These are phyloP conservation scores for Macroramphosus scolopax DNA, from an alignment of 2,797 vertebrate genomes.

Conservation along the genomic window DNA sequence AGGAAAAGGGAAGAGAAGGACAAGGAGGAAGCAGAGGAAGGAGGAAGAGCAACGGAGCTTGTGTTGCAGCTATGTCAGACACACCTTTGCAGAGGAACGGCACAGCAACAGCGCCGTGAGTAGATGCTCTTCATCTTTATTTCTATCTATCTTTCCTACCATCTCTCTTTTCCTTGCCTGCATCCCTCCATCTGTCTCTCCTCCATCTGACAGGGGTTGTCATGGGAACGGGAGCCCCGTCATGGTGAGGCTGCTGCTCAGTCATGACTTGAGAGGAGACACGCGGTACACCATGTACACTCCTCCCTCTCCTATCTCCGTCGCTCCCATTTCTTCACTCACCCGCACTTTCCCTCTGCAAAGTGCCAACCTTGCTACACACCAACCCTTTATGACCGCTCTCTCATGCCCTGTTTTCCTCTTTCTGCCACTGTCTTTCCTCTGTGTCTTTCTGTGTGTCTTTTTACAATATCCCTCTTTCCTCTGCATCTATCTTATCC, in stretches of 20 bases:
- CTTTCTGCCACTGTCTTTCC: not conserved
- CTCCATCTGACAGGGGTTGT: constrained; percentile 74
- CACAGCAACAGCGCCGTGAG: constrained; percentile 59
- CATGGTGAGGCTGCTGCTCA: constrained; percentile 73
- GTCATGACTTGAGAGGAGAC: constrained; percentile 72
- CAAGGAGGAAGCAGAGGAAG: constrained; percentile 9
- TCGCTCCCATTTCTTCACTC: not conserved
- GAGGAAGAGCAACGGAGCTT: constrained; percentile 25
- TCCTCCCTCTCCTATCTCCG: constrained; percentile 39
- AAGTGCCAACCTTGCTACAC: constrained; percentile 19
- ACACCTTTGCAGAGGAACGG: constrained; percentile 71
- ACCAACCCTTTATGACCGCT: not conserved
- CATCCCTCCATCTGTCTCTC: constrained; percentile 40
- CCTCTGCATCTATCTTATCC: not conserved
- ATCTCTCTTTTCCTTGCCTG: constrained; percentile 19
- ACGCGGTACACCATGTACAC: constrained; percentile 60
- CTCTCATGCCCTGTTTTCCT: not conserved
- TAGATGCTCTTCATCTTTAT: constrained; percentile 23
- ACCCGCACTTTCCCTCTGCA: constrained; percentile 13
- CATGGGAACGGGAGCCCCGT: constrained; percentile 76
- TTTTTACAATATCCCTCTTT: not conserved
- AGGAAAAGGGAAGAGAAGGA: constrained; percentile 26
- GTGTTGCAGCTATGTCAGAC: constrained; percentile 68
- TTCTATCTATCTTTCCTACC: constrained; percentile 20
- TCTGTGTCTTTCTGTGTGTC: no score